These are phyloP conservation scores for Rhinogobio ventralis DNA, from an alignment of 2,797 vertebrate species.

Conservation along the genomic window DNA sequence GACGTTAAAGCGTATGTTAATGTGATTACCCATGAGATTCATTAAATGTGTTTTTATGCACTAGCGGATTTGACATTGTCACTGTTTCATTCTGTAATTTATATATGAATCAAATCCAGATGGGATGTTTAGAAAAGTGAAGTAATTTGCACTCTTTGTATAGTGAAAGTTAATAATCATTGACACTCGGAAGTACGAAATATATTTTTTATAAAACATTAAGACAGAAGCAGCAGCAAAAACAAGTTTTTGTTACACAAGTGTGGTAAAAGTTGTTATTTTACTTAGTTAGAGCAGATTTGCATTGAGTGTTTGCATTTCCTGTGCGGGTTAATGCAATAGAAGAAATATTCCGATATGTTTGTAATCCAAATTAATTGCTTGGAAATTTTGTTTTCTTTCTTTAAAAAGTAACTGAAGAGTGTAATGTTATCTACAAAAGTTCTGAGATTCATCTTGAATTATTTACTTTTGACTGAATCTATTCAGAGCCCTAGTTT, in stretches of 20 bases:
- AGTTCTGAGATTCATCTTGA: background rate
- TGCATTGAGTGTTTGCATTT: background rate
- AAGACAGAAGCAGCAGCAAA: background rate
- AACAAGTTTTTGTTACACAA: background rate
- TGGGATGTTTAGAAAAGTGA: slow-evolving; percentile 16
- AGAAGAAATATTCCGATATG: background rate
- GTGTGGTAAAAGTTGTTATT: background rate
- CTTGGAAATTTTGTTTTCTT: background rate
- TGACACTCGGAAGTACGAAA: background rate
- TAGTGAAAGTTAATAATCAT: background rate
- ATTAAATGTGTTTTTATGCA: slow-evolving; percentile 37
- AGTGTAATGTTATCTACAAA: background rate
- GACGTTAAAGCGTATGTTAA: slow-evolving; percentile 26
- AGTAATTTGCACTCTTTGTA: background rate
- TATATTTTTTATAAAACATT: background rate
- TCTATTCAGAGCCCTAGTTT: background rate
- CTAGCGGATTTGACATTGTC: slow-evolving; percentile 22
- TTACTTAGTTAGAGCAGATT: background rate
- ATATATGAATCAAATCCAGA: slow-evolving; percentile 9
- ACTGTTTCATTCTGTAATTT: slow-evolving; percentile 12
- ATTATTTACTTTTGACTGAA: slow-evolving; percentile 26
- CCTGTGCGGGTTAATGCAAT: background rate
- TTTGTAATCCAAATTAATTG: background rate
- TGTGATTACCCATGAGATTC: slow-evolving; percentile 30
- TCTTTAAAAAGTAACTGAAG: background rate